A percentile compares a stretch with the other conserved stretches of the same genome.
Evolutionary conservation across 2,888 invertebrate genomes (phyloP).

Genomic region (Papilio demoleus): DNA sequence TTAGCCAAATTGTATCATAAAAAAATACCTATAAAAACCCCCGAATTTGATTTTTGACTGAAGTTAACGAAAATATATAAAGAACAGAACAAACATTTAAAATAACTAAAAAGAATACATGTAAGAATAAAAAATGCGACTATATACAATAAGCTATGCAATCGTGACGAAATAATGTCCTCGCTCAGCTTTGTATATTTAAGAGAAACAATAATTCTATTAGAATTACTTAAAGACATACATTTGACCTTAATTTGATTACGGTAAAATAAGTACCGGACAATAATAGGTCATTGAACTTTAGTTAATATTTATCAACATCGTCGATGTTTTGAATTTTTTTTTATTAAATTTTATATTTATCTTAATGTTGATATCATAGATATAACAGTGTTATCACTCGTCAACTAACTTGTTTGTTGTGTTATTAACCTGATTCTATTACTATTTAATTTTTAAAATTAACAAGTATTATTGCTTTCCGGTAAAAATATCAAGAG

Average conservation of each 20-base stretch:
- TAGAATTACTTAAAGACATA: conserved; percentile 44
- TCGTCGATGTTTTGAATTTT: conserved; percentile 43
- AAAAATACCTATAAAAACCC: too few species aligned
- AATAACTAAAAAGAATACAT: too few species aligned
- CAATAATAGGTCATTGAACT: conserved; percentile 61
- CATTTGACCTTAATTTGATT: conserved; percentile 63
- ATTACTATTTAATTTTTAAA: not conserved
- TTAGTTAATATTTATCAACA: conserved; percentile 57
- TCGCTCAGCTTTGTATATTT: too few species aligned
- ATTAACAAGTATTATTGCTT: not conserved
- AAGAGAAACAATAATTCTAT: too few species aligned
- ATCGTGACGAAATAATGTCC: too few species aligned
- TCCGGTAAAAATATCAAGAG: not conserved
- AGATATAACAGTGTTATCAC: conserved; percentile 8
- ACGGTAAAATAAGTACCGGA: conserved; percentile 47
- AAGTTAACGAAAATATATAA: too few species aligned
- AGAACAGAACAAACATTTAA: too few species aligned
- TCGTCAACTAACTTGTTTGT: not conserved
- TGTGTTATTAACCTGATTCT: not conserved
- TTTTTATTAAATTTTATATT: not conserved
- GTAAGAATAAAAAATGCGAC: too few species aligned
- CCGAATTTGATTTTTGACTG: too few species aligned
- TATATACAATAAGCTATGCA: too few species aligned
- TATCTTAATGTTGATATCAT: conserved; percentile 21
- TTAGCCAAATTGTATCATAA: too few species aligned